Base-by-base conservation (phyloP, 2,888 invertebrate genomes). In the Ceraclea dissimilis region DNA sequence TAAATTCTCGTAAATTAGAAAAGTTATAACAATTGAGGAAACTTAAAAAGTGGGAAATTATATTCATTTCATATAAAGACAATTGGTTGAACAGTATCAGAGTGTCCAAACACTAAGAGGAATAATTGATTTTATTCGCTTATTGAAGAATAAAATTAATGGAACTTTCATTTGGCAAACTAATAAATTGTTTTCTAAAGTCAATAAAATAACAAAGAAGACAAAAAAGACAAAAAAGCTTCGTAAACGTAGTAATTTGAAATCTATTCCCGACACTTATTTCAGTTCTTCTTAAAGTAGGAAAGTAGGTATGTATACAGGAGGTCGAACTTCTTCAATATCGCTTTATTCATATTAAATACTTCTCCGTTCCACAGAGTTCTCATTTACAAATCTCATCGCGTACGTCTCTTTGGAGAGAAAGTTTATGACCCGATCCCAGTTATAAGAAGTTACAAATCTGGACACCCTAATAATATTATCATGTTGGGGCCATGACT, bases 391-490 rank as follows among this genome's bases (percentile, higher is more conserved):
- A 53, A 62, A 58, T 56, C 62, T 52, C 51, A 56, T 56, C 58
- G 62, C 62, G 62, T 62, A 52, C 60, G 52, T 58, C 59, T 59
- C 61, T 55, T 59, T 59, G 51, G 47, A 31, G 44, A 33, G 49
- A 60, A 62, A 62, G 52, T 62, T 62, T 59, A 60, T 60, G 58
- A 49, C 31, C 52, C 55, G 58, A 57, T 59, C 61, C 58, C 61
- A 51, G 59, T 58, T 59, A 58, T 59, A 62, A 60, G 60, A 62
- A 60, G 60, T 62, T 60, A 60, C 62, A 62, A 60, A 62, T 62
- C 60, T 61, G 61, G 54, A 57, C 39, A 39, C 39, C 39, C 39
- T 16, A 26, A 26, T 39, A 13, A 39, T 39, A 39, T 39, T 39
- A 39, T 26, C 26, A 10, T 26, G 10, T 10, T 26, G 5, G 10